Conservation (phyloP, 1,140 invertebrate genomes). For the Micrasema longulum region DNA sequence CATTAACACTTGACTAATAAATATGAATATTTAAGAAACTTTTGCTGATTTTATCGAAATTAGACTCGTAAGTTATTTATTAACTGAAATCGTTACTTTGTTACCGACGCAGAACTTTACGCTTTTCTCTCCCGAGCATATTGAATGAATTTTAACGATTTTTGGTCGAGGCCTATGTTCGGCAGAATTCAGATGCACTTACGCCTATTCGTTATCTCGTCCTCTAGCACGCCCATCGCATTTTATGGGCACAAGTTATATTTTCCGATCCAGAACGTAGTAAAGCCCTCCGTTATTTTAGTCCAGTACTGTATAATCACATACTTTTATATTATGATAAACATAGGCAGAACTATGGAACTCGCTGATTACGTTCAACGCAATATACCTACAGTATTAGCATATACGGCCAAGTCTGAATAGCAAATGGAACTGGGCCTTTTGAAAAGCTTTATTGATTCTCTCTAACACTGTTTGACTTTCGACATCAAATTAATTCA, state of each 20-base stretch:
- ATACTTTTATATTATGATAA: conserved; percentile 48
- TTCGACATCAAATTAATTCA: too few species aligned
- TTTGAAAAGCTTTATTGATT: too few species aligned
- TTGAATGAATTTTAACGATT: conserved; percentile 50
- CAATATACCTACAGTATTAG: too few species aligned
- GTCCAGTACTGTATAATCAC: conserved; percentile 28
- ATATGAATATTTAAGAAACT: too few species aligned
- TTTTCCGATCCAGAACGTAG: neutral
- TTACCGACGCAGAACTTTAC: conserved; percentile 14
- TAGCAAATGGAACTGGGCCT: too few species aligned
- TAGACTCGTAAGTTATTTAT: too few species aligned
- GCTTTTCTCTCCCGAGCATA: conserved; percentile 38
- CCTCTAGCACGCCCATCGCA: neutral
- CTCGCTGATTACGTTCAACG: conserved; percentile 34
- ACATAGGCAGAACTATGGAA: conserved; percentile 10
- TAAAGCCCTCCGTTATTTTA: conserved; percentile 34
- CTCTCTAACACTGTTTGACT: too few species aligned
- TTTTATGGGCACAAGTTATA: neutral
- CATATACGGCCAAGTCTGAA: too few species aligned
- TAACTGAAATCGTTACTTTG: too few species aligned
- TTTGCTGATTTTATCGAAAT: too few species aligned
- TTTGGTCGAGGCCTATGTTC: conserved; percentile 42
- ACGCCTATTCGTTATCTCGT: conserved; percentile 16
- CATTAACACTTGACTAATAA: too few species aligned
- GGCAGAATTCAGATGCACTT: conserved; percentile 34